Conservation (phyloP, 2,797 vertebrate genomes). For the Meriones psammophilus region DNA sequence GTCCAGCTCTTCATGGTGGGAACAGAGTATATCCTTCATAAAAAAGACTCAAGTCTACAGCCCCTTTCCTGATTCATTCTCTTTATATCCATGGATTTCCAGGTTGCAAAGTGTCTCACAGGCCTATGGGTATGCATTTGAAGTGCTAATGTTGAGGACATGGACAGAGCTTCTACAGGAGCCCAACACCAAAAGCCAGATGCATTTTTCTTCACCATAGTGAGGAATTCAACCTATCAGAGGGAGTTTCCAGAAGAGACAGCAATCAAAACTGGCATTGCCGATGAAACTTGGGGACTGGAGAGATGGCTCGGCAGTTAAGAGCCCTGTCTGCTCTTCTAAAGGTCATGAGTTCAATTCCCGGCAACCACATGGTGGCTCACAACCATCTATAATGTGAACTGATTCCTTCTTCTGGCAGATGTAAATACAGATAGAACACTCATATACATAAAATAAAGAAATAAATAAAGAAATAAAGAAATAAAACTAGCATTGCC, state of each 20-base stretch:
- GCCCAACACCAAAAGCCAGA: background rate
- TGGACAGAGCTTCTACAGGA: background rate
- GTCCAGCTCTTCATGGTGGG: background rate
- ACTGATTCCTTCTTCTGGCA: too few relatives aligned
- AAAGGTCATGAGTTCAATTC: too few relatives aligned
- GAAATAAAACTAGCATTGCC: background rate
- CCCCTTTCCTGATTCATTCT: background rate
- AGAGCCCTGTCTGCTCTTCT: too few relatives aligned
- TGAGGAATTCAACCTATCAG: background rate
- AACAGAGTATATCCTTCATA: background rate
- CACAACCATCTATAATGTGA: too few relatives aligned
- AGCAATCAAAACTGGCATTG: background rate
- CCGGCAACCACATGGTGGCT: too few relatives aligned
- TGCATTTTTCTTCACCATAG: background rate
- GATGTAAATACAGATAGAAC: too few relatives aligned
- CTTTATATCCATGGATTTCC: background rate
- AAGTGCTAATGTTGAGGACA: fast-evolving
- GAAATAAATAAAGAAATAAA: too few relatives aligned
- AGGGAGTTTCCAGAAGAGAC: background rate
- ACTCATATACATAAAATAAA: too few relatives aligned
- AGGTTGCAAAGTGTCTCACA: background rate
- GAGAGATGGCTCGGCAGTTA: too few relatives aligned
- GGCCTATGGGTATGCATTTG: background rate
- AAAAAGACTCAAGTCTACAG: background rate
- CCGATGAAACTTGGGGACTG: too few relatives aligned